Percentiles rank a stretch among this genome's conserved stretches.
These are phyloP conservation scores for Drosophila neocordata DNA, from an alignment of 1,140 invertebrate species.

Conservation along the genomic window DNA sequence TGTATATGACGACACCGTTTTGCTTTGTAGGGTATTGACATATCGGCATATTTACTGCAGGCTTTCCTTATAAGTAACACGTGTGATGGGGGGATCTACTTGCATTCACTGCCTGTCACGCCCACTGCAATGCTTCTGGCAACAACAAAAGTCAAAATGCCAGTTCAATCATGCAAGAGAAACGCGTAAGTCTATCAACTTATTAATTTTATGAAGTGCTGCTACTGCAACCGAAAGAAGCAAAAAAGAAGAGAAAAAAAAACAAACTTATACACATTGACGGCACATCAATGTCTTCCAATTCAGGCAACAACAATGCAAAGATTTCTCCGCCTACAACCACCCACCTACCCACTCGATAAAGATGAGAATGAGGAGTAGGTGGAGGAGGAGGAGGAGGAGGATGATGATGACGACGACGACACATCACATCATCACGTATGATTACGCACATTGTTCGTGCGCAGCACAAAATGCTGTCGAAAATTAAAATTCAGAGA, in stretches of 20 bases:
- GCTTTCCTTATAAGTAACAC: background rate
- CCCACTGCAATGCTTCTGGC: slow-evolving; percentile 30
- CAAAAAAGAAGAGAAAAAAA: slow-evolving; percentile 18
- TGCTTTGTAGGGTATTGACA: background rate
- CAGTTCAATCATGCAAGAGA: slow-evolving; percentile 54
- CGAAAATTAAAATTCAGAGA: slow-evolving; percentile 81
- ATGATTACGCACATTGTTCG: slow-evolving; percentile 82
- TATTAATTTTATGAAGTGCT: slow-evolving; percentile 82
- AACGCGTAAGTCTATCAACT: slow-evolving; percentile 73
- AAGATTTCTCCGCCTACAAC: slow-evolving; percentile 28
- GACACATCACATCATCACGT: slow-evolving; percentile 76
- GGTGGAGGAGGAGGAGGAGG: slow-evolving; percentile 33
- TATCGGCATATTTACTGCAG: background rate
- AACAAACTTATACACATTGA: slow-evolving; percentile 19
- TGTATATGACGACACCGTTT: no score
- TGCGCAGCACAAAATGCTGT: slow-evolving; percentile 77
- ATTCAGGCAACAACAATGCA: slow-evolving; percentile 61
- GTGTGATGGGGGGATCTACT: background rate
- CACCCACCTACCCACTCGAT: slow-evolving; percentile 36
- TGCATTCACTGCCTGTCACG: slow-evolving; percentile 4
- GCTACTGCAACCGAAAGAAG: slow-evolving; percentile 28
- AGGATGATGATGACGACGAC: slow-evolving; percentile 34
- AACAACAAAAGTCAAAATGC: slow-evolving; percentile 24
- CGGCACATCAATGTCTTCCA: slow-evolving; percentile 75
- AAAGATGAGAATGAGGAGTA: slow-evolving; percentile 37